Percentiles rank a stretch among this genome's conserved stretches.
Conservation (phyloP, 2,888 invertebrate genomes). For the Iselma pallidipennis region DNA sequence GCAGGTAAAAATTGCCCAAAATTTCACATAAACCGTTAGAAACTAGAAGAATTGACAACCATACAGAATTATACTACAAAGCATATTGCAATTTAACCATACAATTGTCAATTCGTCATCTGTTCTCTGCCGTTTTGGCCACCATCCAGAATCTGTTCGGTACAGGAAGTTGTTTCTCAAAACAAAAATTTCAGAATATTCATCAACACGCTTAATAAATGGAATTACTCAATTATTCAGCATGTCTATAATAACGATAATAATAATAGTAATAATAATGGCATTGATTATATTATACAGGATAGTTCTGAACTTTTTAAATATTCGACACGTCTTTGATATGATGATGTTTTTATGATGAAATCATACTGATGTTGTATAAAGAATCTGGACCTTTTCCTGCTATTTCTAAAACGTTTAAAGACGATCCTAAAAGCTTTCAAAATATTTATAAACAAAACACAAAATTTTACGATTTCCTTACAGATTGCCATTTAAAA, state of each 20-base stretch:
- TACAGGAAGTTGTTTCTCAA: not conserved
- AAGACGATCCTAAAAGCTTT: no score
- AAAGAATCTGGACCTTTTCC: no score
- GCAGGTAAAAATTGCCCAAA: no score
- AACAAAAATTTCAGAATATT: not conserved
- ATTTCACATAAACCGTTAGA: not conserved
- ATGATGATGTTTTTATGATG: no score
- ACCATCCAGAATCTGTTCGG: not conserved
- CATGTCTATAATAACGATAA: not conserved
- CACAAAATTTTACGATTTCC: no score
- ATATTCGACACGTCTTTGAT: no score
- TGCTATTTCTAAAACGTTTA: no score
- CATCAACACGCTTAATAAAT: not conserved
- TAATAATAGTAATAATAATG: not conserved
- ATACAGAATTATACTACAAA: not conserved
- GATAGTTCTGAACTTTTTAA: not conserved
- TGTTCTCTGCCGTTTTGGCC: not conserved
- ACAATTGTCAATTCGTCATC: not conserved
- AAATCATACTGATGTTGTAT: no score
- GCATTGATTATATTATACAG: not conserved
- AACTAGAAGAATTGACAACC: not conserved
- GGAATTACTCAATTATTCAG: not conserved
- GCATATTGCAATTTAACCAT: not conserved
- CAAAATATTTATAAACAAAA: no score
- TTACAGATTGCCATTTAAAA: no score